Evolutionary conservation across 2,888 invertebrate species (phyloP), one percentile per base, ranked within the genome.

Genomic region (Melinopterus prodromus): DNA sequence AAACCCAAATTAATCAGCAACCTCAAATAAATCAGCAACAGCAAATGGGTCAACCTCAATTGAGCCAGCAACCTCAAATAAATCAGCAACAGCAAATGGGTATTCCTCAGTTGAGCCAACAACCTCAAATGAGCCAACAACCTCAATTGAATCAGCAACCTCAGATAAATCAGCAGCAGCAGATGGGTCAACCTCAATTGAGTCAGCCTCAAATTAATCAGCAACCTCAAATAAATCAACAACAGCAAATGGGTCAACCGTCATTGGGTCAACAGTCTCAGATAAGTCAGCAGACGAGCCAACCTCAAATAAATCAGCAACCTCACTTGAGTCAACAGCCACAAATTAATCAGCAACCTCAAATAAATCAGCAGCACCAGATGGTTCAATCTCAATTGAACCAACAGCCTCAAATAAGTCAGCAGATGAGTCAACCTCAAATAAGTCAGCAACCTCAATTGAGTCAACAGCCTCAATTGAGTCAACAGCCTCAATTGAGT

Each of bases 21-120:
- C 75, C 38, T 16, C 36, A 12, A 37, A 16, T 36, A 16, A 81
- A 79, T 15, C 81, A 81, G 37, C 71, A 69, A 7, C 7, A 14
- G 12, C 74, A n/a, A 6, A 38, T 38, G 16, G 72, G 35, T 78
- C 69, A 2, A n/a, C 75, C 16, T 15, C 88, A 88, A 37, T 53
- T 77, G 38, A 16, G 69, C 16, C 88, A 88, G 71, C 84, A 86
- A 0, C 86, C 86, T 79, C 85, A 86, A 0, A 87, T 84, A 71
- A 81, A 79, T 53, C 82, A 80, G 37, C 53, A 53, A 53, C 78
- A n/a, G n/a, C n/a, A n/a, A n/a, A n/a, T n/a, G 69, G 53, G 36
- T 6, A 77, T 75, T 9, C 71, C 80, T 69, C 72, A 38, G 35
- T 9, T 26, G 38, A 15, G 15, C 16, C 87, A 87, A 71, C 84